Evolutionary conservation across 2,797 vertebrate genomes (phyloP), one percentile per base, ranked within the genome.

Genomic region (Takifugu rubripes): DNA sequence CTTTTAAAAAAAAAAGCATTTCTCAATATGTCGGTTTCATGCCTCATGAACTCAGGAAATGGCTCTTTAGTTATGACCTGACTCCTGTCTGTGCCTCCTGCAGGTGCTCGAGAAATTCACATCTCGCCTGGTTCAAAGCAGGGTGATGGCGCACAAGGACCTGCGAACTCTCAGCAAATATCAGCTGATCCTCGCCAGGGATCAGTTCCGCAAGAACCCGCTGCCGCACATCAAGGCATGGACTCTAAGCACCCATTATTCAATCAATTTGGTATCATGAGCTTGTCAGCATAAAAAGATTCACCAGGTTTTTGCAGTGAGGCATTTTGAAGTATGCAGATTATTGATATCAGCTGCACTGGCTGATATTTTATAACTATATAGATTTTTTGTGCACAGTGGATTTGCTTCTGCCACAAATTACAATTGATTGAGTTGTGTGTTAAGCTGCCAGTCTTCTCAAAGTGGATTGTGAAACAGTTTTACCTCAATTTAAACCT

Each of bases 161-260:
- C 89, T 98, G 51, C 85, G 88, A 56, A 90, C 60, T 52, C 89
- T 98, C 52, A 92, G 92, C 33, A 99, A 99, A 78, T 99, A 94
- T 71, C 96, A 98, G 88, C 68, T 99, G 59, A 95, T 99, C 70
- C 87, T 99, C 14, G 92, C 94, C 54, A 93, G 96, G 74, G 96
- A 99, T 49, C 95, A 98, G 52, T 96, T 96, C 57, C 91, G 95
- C 61, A 95, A 93, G 79, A 98, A 98, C 68, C 95, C 96, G 0
- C 88, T 92, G 3, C 59, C 92, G 9, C 71, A 90, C 53, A 58
- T 92, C 52, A 62, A 63, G 90, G 96, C 44, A 74, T 0, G 53
- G 3, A 56, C 46, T 36, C 16, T 14, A 17, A 29, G 42, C 16
- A 46, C 8, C 44, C 25, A 25, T 48, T 48, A 48, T 44, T 17